phyloP scores from a whole-genome alignment of 1,140 invertebrate species.

The Drosophila ercepeae region DNA sequence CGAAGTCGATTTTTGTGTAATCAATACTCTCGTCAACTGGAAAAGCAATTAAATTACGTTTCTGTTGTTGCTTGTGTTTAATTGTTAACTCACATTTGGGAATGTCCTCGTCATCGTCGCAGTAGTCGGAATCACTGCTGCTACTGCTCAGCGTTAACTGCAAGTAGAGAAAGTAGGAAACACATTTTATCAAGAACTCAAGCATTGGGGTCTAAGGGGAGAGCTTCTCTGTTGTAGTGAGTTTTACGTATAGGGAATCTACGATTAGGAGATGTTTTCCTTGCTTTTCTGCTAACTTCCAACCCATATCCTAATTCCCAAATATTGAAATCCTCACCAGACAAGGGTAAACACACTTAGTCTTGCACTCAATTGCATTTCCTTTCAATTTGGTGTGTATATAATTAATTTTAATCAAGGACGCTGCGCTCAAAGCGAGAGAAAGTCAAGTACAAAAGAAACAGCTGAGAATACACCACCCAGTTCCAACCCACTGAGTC shows the following conservation, averaged over 20 bases:
- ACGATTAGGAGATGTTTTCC: not conserved
- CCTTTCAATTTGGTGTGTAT: constrained; percentile 8
- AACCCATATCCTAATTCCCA: too few species aligned
- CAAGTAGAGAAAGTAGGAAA: constrained; percentile 14
- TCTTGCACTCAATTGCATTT: not conserved
- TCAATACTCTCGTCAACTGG: constrained; percentile 79
- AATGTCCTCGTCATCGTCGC: constrained; percentile 77
- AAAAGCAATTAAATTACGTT: not conserved
- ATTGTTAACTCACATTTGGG: constrained; percentile 62
- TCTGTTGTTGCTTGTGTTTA: not conserved
- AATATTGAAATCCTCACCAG: not conserved
- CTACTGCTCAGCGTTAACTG: constrained; percentile 77
- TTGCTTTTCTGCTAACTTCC: not conserved
- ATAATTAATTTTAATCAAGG: constrained; percentile 76
- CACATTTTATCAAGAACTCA: constrained; percentile 4
- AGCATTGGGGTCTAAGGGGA: not conserved
- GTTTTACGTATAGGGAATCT: not conserved
- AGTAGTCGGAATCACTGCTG: constrained; percentile 80
- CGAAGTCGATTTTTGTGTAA: constrained; percentile 82
- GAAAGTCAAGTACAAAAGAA: constrained; percentile 67
- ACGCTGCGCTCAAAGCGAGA: constrained; percentile 21
- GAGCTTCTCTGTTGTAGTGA: not conserved
- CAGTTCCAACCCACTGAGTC: constrained; percentile 8
- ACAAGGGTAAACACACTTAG: not conserved
- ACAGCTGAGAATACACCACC: constrained; percentile 46